A percentile compares a stretch with the other conserved stretches of the same genome.
phyloP scores from a whole-genome alignment of 2,113 vertebrate genomes.

The Lophochroa leadbeateri region DNA sequence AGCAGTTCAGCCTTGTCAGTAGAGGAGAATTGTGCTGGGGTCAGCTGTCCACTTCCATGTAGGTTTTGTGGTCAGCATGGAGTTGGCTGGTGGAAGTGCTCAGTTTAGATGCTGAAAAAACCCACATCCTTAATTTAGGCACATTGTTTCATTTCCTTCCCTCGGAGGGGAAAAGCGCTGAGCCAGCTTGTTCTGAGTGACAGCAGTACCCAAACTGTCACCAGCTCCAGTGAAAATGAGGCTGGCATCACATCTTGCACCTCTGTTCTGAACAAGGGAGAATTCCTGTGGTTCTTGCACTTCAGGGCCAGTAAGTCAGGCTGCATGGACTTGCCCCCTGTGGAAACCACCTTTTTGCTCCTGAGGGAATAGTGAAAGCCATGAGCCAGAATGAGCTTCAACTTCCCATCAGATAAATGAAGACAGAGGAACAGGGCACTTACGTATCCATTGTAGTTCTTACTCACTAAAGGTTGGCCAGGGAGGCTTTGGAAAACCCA shows the following conservation, averaged over 20 bases:
- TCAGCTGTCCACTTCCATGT: not conserved
- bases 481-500: not conserved
- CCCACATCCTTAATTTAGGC: not conserved
- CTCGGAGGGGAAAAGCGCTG: not conserved
- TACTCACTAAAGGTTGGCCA: not conserved
- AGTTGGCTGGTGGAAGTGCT: not conserved
- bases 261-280: not conserved
- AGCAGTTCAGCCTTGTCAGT: not conserved
- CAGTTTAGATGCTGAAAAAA: not conserved
- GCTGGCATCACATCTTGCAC: not conserved
- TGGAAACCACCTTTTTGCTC: not conserved
- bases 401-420: not conserved
- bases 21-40: not conserved
- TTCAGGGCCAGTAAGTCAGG: not conserved
- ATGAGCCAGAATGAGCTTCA: not conserved
- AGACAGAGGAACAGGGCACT: not conserved
- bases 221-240: not conserved
- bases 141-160: slow-evolving; percentile 14
- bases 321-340: not conserved
- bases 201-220: not conserved
- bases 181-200: not conserved
- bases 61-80: not conserved
- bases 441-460: not conserved
- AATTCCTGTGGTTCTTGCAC: not conserved
- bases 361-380: not conserved